phyloP scores from a whole-genome alignment of 2,113 vertebrate species.

The Calyptommatus sinebrachiatus region DNA sequence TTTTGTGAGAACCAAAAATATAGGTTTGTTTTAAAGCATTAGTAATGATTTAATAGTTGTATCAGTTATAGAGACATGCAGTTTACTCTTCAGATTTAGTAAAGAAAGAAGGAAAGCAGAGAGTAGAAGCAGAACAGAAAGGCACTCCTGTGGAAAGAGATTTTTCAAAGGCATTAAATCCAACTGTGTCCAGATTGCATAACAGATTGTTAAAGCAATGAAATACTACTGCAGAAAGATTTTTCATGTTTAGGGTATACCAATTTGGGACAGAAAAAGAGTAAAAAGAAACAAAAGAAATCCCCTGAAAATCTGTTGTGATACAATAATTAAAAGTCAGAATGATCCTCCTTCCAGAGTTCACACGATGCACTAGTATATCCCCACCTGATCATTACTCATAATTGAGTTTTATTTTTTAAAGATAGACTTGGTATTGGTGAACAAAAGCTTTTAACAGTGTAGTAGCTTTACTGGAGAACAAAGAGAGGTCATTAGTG shows the following conservation, averaged over 20 bases:
- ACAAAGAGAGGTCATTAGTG: not conserved
- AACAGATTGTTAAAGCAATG: conserved; percentile 20
- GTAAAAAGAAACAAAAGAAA: not conserved
- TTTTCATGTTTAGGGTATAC: not conserved
- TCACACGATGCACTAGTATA: not conserved
- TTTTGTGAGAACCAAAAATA: no score
- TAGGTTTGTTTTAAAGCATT: not conserved
- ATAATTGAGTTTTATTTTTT: not conserved
- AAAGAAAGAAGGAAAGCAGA: not conserved
- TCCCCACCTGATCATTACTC: not conserved
- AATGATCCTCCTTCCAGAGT: not conserved
- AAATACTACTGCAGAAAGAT: not conserved
- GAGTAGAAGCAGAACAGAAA: conserved; percentile 3
- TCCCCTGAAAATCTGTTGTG: not conserved
- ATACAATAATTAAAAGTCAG: not conserved
- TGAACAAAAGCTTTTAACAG: not conserved
- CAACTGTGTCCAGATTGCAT: conserved; percentile 13
- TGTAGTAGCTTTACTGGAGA: not conserved
- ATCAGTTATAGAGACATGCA: not conserved
- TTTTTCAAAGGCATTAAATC: conserved; percentile 8
- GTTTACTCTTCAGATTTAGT: not conserved
- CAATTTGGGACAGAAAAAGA: not conserved
- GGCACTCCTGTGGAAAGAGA: not conserved
- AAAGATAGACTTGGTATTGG: not conserved
- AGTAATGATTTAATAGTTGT: not conserved